Conservation (phyloP, 1,140 invertebrate species). For the Vollenhovia emeryi region DNA sequence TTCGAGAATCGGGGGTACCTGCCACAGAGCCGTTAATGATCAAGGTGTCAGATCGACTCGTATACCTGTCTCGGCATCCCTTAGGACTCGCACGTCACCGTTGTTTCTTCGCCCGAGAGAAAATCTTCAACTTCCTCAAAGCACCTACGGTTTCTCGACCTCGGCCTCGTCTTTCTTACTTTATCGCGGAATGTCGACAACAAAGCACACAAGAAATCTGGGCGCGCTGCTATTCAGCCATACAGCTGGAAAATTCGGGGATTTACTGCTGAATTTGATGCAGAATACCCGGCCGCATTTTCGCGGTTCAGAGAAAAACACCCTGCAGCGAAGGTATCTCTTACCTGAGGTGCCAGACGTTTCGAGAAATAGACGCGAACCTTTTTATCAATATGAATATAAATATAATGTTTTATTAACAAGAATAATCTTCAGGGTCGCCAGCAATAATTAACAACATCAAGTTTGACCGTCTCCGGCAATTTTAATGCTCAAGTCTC, state of each 20-base stretch:
- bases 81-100: constrained; percentile 2
- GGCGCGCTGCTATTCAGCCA: neutral
- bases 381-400: neutral
- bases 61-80: constrained; percentile 12
- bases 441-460: too few species aligned
- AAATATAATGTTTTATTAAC: too few species aligned
- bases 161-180: neutral
- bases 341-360: neutral
- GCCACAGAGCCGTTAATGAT: constrained; percentile 36
- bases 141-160: neutral
- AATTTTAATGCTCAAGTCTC: too few species aligned
- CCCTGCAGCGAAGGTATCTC: neutral
- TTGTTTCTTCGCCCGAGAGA: constrained; percentile 20
- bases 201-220: constrained; percentile 10
- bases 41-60: constrained; percentile 18
- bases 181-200: constrained; percentile 3
- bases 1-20: constrained; percentile 40
- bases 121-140: constrained; percentile 5
- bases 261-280: constrained; percentile 31
- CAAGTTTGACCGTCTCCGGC: too few species aligned
- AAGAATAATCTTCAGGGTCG: too few species aligned
- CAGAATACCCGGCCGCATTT: constrained; percentile 10
- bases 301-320: neutral
- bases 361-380: neutral
- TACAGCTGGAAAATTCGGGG: neutral